A percentile compares a stretch with the other conserved stretches of the same genome.
These are phyloP conservation scores for Brenthis ino DNA, from an alignment of 2,888 invertebrate genomes.

Conservation along the genomic window DNA sequence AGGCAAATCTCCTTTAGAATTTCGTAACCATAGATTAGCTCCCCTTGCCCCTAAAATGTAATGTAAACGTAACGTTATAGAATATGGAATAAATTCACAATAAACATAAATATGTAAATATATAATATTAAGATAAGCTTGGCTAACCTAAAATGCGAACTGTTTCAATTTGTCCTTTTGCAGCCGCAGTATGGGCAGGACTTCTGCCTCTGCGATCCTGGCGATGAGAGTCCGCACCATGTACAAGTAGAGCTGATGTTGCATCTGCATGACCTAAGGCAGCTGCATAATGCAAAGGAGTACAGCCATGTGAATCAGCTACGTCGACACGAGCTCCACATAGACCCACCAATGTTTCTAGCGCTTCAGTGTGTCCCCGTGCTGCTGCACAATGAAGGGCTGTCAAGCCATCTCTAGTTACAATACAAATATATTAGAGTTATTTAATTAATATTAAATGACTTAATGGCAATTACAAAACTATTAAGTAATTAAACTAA, in stretches of 20 bases:
- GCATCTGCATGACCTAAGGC: slow-evolving; percentile 98
- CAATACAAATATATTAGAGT: background rate
- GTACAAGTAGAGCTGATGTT: slow-evolving; percentile 92
- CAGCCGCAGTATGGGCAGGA: slow-evolving; percentile 96
- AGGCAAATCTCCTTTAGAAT: slow-evolving; percentile 96
- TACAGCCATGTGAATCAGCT: slow-evolving; percentile 96
- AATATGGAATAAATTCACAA: slow-evolving; percentile 30
- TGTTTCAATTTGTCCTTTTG: slow-evolving; percentile 96
- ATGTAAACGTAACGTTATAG: too few relatives aligned
- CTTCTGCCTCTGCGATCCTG: slow-evolving; percentile 96
- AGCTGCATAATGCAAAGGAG: slow-evolving; percentile 97
- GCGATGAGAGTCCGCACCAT: slow-evolving; percentile 94
- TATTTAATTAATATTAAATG: background rate
- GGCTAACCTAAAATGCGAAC: slow-evolving; percentile 85
- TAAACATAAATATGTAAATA: slow-evolving; percentile 5
- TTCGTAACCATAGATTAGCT: slow-evolving; percentile 95
- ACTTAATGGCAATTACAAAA: background rate
- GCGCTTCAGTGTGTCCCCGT: slow-evolving; percentile 95
- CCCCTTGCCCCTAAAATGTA: slow-evolving; percentile 75
- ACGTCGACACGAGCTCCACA: slow-evolving; percentile 95
- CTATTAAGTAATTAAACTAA: background rate
- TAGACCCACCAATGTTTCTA: slow-evolving; percentile 92
- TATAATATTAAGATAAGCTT: background rate
- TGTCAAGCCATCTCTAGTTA: slow-evolving; percentile 92
- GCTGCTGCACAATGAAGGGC: slow-evolving; percentile 98